Conservation (phyloP, 2,888 invertebrate genomes). For the Sipha maydis region DNA sequence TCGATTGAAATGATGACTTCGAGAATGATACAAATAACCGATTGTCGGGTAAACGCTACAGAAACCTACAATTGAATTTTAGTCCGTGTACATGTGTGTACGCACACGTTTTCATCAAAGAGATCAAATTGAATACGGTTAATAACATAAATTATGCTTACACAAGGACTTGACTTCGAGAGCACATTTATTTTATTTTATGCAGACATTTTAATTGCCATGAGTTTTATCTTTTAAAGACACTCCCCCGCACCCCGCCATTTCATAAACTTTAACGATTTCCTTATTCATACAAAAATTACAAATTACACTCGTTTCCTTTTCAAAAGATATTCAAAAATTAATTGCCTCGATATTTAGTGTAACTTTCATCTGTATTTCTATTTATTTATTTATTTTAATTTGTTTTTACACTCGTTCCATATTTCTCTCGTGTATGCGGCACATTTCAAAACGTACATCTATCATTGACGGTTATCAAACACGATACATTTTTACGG, state of each 20-base stretch:
- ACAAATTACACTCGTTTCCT: constrained; percentile 2
- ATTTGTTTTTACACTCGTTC: neutral
- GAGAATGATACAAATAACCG: neutral
- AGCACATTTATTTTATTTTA: constrained; percentile 36
- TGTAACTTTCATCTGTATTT: neutral
- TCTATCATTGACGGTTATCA: too few relatives aligned
- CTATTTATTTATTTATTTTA: too few relatives aligned
- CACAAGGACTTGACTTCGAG: constrained; percentile 20
- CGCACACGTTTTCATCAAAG: neutral
- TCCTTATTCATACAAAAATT: constrained; percentile 24
- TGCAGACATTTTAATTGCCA: constrained; percentile 47
- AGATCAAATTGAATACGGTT: constrained; percentile 14
- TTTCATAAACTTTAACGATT: constrained; percentile 22
- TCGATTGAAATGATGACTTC: neutral
- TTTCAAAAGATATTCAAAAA: neutral
- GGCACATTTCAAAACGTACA: neutral
- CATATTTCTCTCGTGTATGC: neutral
- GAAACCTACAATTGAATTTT: neutral
- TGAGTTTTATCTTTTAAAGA: constrained; percentile 40
- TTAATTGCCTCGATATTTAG: neutral
- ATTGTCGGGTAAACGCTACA: neutral
- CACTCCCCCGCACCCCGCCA: neutral
- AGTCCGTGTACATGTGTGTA: neutral
- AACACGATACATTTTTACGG: too few relatives aligned
- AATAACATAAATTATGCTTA: constrained; percentile 21